phyloP scores from a whole-genome alignment of 2,797 vertebrate species.

The Ctenopoma multispine region DNA sequence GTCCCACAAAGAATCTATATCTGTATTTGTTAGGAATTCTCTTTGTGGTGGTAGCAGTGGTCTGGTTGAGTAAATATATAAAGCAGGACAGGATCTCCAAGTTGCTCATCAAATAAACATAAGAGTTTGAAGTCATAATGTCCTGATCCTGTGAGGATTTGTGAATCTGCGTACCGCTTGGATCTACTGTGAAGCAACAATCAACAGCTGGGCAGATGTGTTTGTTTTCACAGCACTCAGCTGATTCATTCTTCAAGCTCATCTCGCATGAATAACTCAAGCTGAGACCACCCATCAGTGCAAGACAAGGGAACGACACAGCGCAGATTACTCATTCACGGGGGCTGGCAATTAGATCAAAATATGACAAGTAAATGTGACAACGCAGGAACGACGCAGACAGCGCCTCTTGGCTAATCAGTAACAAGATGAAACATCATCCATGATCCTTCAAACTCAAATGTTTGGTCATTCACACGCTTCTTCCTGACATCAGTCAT shows the following conservation, averaged over 20 bases:
- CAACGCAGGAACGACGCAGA: conserved; percentile 16
- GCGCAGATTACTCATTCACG: conserved; percentile 30
- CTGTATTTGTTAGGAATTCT: too few relatives aligned
- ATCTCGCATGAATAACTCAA: conserved; percentile 26
- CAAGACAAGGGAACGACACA: background rate
- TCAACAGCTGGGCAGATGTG: conserved; percentile 55
- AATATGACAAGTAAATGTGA: conserved; percentile 29
- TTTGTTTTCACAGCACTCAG: conserved; percentile 43
- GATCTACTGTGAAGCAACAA: conserved; percentile 21
- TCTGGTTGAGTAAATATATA: too few relatives aligned
- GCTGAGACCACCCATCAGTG: conserved; percentile 17
- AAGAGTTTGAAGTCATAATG: background rate
- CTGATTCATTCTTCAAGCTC: conserved; percentile 34
- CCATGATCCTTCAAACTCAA: background rate
- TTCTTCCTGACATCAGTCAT: too few relatives aligned
- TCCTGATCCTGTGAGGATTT: background rate
- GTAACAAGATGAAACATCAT: background rate
- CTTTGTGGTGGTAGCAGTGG: too few relatives aligned
- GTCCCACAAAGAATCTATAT: too few relatives aligned
- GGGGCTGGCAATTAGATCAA: conserved; percentile 29
- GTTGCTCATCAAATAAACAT: too few relatives aligned
- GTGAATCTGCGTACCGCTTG: background rate
- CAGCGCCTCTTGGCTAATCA: background rate
- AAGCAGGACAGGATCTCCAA: too few relatives aligned
- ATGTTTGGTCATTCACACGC: too few relatives aligned